Evolutionary conservation across 2,797 vertebrate genomes (phyloP).

Genomic region (Orientallactaga sibirica): DNA sequence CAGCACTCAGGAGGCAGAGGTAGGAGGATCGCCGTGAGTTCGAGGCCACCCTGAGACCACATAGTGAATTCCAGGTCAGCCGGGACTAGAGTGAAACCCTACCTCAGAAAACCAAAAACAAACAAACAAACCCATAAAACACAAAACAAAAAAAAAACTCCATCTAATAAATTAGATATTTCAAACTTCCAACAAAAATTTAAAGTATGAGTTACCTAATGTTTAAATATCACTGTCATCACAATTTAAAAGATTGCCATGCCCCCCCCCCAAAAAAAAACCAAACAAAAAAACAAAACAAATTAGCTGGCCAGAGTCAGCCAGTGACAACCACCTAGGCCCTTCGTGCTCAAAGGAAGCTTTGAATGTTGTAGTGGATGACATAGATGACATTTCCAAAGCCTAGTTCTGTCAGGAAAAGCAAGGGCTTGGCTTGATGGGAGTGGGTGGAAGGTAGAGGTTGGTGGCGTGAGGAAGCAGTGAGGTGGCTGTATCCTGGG

Average conservation of each 20-base stretch:
- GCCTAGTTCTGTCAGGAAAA: constrained; percentile 2
- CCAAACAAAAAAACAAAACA: not conserved
- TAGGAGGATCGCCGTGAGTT: too few relatives aligned
- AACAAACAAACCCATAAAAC: too few relatives aligned
- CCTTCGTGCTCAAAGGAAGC: rapidly evolving
- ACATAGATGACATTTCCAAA: not conserved
- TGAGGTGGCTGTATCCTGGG: not conserved
- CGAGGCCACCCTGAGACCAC: too few relatives aligned
- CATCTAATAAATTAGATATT: not conserved
- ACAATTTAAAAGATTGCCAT: not conserved
- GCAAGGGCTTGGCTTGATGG: not conserved
- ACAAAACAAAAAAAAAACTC: too few relatives aligned
- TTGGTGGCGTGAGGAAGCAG: not conserved
- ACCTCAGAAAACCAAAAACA: too few relatives aligned
- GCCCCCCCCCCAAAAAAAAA: not conserved
- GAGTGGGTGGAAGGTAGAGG: too few relatives aligned
- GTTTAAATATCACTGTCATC: constrained; percentile 13
- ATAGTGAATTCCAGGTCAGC: too few relatives aligned
- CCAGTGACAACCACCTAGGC: not conserved
- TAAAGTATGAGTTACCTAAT: not conserved
- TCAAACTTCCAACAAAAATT: not conserved
- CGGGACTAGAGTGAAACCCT: too few relatives aligned
- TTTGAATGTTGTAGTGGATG: not conserved
- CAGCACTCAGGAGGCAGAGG: too few relatives aligned
- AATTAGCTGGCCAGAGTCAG: not conserved